Evolutionary conservation across 1,140 invertebrate species (phyloP).

Genomic region (Drosophila nigrodunni): DNA sequence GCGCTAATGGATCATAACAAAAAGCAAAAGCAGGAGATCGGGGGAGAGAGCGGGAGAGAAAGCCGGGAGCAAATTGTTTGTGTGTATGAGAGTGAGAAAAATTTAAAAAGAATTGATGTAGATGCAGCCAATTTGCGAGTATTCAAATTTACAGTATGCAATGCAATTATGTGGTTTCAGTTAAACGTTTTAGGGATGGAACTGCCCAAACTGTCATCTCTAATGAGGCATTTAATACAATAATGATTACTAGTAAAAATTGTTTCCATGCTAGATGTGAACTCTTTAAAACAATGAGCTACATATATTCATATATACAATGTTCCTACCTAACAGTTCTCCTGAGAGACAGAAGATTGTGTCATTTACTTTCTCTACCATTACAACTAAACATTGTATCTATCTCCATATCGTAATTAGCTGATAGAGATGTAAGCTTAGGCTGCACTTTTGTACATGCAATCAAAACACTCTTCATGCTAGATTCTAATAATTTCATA

Average conservation of each 20-base stretch:
- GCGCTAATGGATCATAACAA: slow-evolving; percentile 49
- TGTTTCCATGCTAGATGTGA: not conserved
- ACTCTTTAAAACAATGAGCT: no score
- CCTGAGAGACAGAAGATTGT: not conserved
- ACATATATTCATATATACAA: no score
- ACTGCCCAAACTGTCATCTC: not conserved
- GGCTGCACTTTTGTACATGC: no score
- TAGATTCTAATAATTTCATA: no score
- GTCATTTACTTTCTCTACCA: no score
- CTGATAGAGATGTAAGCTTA: no score
- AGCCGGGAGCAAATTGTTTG: not conserved
- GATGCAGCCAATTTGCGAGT: not conserved
- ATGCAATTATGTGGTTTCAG: slow-evolving; percentile 19
- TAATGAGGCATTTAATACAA: not conserved
- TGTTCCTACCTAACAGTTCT: not conserved
- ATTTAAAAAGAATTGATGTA: not conserved
- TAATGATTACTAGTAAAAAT: not conserved
- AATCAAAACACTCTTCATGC: no score
- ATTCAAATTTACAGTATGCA: slow-evolving; percentile 31
- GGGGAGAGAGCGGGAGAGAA: not conserved
- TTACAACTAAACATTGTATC: no score
- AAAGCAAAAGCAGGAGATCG: slow-evolving; percentile 6
- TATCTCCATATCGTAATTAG: no score
- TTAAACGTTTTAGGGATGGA: not conserved
- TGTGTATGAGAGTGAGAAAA: slow-evolving; percentile 1